These are phyloP conservation scores for Caradrina kadenii DNA, from an alignment of 2,888 invertebrate species.

Conservation along the genomic window DNA sequence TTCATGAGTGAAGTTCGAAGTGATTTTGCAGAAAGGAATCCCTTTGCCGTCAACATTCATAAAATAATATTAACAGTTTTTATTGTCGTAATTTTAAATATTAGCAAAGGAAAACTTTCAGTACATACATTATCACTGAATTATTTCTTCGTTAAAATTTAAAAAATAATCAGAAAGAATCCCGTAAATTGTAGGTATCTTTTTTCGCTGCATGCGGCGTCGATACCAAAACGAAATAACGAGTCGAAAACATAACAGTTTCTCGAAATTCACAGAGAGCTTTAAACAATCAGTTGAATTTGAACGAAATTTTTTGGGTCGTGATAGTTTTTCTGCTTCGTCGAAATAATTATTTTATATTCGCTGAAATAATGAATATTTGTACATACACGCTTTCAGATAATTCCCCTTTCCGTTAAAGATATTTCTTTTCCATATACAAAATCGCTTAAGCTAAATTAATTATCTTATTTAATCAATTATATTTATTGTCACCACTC, in stretches of 20 bases:
- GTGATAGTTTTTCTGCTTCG: no score
- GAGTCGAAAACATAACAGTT: conserved; percentile 22
- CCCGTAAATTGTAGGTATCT: neutral
- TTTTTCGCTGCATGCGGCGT: conserved; percentile 4
- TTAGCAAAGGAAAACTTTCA: neutral
- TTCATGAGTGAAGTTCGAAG: neutral
- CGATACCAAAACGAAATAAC: conserved; percentile 22
- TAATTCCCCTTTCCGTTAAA: neutral
- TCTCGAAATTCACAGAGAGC: conserved; percentile 22
- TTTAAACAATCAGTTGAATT: conserved; percentile 36
- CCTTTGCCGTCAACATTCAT: neutral
- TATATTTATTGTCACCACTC: conserved; percentile 18
- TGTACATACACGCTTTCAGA: neutral
- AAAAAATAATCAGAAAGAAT: conserved; percentile 3
- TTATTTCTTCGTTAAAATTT: neutral
- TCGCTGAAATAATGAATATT: neutral
- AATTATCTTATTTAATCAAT: conserved; percentile 2
- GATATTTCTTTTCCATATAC: neutral
- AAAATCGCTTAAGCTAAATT: neutral
- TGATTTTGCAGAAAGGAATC: neutral
- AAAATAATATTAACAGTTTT: neutral
- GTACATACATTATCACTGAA: neutral
- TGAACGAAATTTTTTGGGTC: conserved; percentile 17
- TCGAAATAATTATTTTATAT: no score
- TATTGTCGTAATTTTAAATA: neutral